Evolutionary conservation across 2,888 invertebrate genomes (phyloP), one percentile per base, ranked within the genome.

Genomic region (Rosalia funebris): DNA sequence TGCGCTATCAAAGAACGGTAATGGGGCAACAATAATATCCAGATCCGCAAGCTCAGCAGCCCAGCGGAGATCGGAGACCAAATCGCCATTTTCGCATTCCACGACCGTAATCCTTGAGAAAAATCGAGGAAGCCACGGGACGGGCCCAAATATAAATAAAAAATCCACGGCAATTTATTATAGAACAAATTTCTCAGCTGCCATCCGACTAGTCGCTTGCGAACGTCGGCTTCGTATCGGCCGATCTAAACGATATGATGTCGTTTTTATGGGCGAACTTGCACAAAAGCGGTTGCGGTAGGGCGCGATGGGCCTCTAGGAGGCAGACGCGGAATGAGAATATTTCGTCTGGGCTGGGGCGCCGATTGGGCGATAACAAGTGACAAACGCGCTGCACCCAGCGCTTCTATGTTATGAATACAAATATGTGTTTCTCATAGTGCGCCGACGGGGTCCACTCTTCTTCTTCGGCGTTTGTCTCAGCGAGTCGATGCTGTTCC

Each of bases 321-420:
- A 57, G 42, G 52, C 52, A 37, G 52, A 31, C 45, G 44, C 16
- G 52, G 39, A 52, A 50, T 36, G 52, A 42, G 45, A 52, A 58
- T 52, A 48, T 60, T 56, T 50, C 36, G 55, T 55, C 55, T 45
- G 45, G 45, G 32, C 45, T 19, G 55, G 42, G 58, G 52, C 58
- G 58, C 83, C 85, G 85, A 85, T 83, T 81, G 77, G 78, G 78
- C 79, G 85, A 86, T 86, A 86, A 83, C 75, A 75, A 72, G 79
- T 80, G 80, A 80, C 79, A 77, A 78, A 81, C 76, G 77, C 70
- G 78, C 77, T 79, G 79, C 79, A 76, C 79, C 79, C 78, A 76
- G 54, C 71, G 70, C 75, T 75, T 71, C 75, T 72, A 77, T 79
- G 79, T 80, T 80, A 80, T 79, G 80, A 81, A 81, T 81, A 81